Conservation (phyloP, 2,797 vertebrate genomes). For the Enteromius treurensis region DNA sequence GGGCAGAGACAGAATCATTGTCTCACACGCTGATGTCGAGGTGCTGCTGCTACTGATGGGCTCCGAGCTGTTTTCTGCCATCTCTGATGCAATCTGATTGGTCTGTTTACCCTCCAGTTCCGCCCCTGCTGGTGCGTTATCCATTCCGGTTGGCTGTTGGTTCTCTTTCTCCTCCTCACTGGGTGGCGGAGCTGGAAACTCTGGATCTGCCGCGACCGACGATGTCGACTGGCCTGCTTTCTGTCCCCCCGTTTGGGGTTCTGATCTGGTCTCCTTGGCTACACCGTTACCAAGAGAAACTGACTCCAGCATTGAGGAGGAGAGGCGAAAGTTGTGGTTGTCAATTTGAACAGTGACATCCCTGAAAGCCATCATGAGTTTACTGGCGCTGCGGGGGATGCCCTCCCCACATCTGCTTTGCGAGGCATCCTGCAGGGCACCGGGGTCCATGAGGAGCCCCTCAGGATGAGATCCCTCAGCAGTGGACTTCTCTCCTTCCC, state of each 20-base stretch:
- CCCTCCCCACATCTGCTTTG: constrained; percentile 73
- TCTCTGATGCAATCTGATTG: constrained; percentile 59
- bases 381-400: constrained; percentile 90
- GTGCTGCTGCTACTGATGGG: constrained; percentile 88
- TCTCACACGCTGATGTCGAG: constrained; percentile 89
- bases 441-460: constrained; percentile 79
- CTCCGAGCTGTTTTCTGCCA: constrained; percentile 79
- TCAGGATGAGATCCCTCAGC: constrained; percentile 56
- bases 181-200: constrained; percentile 78
- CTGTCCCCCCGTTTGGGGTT: constrained; percentile 53
- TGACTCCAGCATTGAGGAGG: constrained; percentile 87
- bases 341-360: constrained; percentile 98
- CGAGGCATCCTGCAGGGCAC: constrained; percentile 75
- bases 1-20: constrained; percentile 94
- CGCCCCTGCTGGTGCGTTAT: constrained; percentile 47
- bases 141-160: constrained; percentile 15
- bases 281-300: constrained; percentile 87
- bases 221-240: constrained; percentile 49
- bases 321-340: constrained; percentile 95
- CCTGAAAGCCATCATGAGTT: constrained; percentile 97
- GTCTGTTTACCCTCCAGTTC: constrained; percentile 69
- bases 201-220: constrained; percentile 61
- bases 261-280: constrained; percentile 72
- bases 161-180: constrained; percentile 74
- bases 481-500: constrained; percentile 65